Evolutionary conservation across 2,888 invertebrate genomes (phyloP).

Genomic region (Germaria angustata): DNA sequence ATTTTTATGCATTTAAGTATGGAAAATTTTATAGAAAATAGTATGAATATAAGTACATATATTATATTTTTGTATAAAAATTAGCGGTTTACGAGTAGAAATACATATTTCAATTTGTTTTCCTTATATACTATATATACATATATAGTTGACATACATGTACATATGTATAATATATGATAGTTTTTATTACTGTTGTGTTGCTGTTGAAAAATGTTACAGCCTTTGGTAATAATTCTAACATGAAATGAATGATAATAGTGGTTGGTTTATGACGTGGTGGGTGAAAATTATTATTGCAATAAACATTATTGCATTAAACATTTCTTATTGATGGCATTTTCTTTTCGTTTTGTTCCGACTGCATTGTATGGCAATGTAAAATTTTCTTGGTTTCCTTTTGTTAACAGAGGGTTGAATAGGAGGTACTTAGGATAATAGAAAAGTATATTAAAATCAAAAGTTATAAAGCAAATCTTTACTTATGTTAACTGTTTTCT

Average conservation of each 20-base stretch:
- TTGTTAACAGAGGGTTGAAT: not conserved
- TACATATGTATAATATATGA: too few species aligned
- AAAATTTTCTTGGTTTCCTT: too few species aligned
- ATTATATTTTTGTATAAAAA: too few species aligned
- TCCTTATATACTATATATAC: slow-evolving; percentile 64
- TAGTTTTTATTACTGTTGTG: too few species aligned
- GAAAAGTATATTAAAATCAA: not conserved
- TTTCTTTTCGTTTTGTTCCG: not conserved
- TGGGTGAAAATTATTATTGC: slow-evolving; percentile 33
- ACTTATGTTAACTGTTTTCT: not conserved
- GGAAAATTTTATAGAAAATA: not conserved
- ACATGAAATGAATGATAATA: slow-evolving; percentile 39
- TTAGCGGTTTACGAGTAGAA: not conserved
- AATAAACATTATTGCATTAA: slow-evolving; percentile 49
- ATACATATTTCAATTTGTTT: slow-evolving; percentile 4
- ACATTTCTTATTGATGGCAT: not conserved
- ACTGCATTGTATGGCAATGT: not conserved
- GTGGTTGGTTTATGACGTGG: slow-evolving; percentile 53
- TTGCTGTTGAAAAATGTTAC: slow-evolving; percentile 39
- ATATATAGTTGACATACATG: too few species aligned
- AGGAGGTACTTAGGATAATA: not conserved
- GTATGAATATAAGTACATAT: not conserved
- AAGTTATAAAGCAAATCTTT: not conserved
- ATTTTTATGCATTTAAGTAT: not conserved
- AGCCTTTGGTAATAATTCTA: slow-evolving; percentile 52